Evolutionary conservation across 2,797 vertebrate species (phyloP).

Genomic region (Liparis tanakae): DNA sequence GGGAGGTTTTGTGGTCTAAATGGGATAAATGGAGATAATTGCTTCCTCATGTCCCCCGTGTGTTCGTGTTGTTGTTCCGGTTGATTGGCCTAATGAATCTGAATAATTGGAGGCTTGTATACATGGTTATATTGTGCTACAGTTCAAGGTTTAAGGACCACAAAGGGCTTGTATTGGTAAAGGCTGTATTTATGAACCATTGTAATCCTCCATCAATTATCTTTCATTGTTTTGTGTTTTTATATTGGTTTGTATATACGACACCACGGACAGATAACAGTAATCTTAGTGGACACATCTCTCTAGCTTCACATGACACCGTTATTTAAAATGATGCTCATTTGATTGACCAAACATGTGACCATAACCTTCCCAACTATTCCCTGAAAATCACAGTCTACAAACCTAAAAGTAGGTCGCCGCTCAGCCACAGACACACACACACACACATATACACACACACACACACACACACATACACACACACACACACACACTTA

Average conservation of each 20-base stretch:
- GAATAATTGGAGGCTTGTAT: constrained; percentile 81
- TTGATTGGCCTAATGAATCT: constrained; percentile 80
- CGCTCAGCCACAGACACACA: not conserved
- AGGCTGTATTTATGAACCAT: not conserved
- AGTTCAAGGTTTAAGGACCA: constrained; percentile 73
- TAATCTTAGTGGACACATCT: not conserved
- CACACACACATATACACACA: too few relatives aligned
- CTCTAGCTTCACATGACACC: not conserved
- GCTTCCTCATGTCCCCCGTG: constrained; percentile 68
- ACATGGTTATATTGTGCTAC: constrained; percentile 71
- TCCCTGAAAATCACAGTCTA: not conserved
- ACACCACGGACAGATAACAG: not conserved
- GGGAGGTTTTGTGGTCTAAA: constrained; percentile 64
- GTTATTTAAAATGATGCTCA: not conserved
- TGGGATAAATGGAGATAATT: constrained; percentile 78
- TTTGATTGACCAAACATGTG: constrained; percentile 11
- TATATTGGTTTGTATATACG: not conserved
- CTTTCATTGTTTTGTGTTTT: not conserved
- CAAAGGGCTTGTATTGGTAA: constrained; percentile 42
- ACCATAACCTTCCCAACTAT: constrained; percentile 3
- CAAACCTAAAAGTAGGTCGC: not conserved
- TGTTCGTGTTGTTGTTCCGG: constrained; percentile 78
- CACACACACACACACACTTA: too few relatives aligned
- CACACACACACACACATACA: too few relatives aligned
- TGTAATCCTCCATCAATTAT: not conserved